Base-by-base conservation (phyloP, 2,888 invertebrate genomes). In the Melanchra persicariae region DNA sequence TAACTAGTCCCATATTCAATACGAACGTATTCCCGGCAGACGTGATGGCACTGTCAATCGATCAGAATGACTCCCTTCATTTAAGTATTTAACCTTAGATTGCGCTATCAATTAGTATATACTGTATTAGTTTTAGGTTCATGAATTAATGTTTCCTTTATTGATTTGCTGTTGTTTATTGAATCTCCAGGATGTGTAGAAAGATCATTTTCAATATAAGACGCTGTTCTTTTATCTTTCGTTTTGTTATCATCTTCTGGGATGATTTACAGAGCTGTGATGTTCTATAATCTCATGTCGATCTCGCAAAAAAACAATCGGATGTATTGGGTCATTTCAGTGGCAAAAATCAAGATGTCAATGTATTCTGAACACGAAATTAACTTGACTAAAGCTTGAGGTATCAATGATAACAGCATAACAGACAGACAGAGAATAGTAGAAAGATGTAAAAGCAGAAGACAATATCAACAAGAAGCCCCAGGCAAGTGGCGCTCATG, bases 71-170 rank as follows among this genome's bases (percentile, higher is more conserved):
- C 45, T 26, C 37, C 6, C 34, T 43, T 34, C 22, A 69, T 52
- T 70, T 57, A 22, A 9, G 22, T 57, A 57, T 22, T 57, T 70
- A 77, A 74, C 58, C 70, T 74, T 8, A 34, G 12, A n/a, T 58
- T 58, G 24, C 58, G 40, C 57, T 43, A 45, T 47, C 26, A 77
- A 73, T 47, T 67, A 75, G 45, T 37, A 10, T 37, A 10, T 22
- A 37, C 34, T 40, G 30, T 66, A 75, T 47, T 43, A 37, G 61
- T 49, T 66, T 0, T 9, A 52, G 40, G 37, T 40, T 37, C 19
- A 9, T 52, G 24, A 63, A 52, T 63, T 2, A 40, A 40, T 47
- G 22, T 34, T 45, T 30, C 12, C 8, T 30, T 49, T 22, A 62
- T 62, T 62, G 17, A 2, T 22, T 43, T 19, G 17, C 30, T 34